A percentile compares a stretch with the other conserved stretches of the same genome.
Conservation (phyloP, 2,888 invertebrate genomes). For the Sinodicranocentrus sp. region DNA sequence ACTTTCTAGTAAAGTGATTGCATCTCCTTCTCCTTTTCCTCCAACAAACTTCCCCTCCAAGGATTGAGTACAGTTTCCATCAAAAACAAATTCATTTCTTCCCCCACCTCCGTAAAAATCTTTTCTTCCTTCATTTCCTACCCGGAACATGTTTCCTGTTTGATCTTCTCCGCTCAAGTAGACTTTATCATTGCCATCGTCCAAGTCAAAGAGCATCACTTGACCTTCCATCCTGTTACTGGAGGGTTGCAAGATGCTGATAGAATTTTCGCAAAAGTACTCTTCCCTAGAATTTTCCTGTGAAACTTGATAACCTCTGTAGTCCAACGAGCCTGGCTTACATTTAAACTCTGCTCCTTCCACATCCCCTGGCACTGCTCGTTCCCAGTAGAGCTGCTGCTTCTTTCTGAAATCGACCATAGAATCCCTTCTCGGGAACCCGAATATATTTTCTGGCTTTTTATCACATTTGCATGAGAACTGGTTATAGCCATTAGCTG, state of each 20-base stretch:
- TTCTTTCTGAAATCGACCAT: not conserved
- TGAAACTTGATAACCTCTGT: not conserved
- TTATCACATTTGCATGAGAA: too few species aligned
- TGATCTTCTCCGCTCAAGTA: not conserved
- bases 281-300: not conserved
- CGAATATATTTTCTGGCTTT: too few species aligned
- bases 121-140: conserved; percentile 2
- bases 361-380: conserved; percentile 18
- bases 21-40: not conserved
- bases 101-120: not conserved
- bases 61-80: not conserved
- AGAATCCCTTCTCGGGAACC: not conserved
- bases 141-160: not conserved
- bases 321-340: conserved; percentile 3
- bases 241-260: conserved; percentile 3
- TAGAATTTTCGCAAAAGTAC: conserved; percentile 38
- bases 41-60: not conserved
- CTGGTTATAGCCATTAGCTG: too few species aligned
- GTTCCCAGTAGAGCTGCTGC: not conserved
- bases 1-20: not conserved
- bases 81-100: not conserved
- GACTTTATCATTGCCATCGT: conserved; percentile 27
- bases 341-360: conserved; percentile 9
- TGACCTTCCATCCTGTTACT: not conserved
- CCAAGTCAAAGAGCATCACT: conserved; percentile 29